Conservation (phyloP, 1,140 invertebrate species). For the Meteorus sp. region DNA sequence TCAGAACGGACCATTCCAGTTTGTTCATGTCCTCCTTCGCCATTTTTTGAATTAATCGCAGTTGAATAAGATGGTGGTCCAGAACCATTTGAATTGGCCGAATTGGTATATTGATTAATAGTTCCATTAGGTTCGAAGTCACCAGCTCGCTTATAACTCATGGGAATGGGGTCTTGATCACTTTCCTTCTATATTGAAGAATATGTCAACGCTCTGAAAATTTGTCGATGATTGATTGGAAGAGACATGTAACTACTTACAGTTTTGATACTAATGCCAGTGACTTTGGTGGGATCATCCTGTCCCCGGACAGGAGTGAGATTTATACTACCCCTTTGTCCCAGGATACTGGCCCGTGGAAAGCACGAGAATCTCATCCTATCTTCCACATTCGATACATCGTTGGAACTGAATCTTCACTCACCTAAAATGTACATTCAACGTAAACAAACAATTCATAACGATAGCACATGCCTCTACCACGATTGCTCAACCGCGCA, state of each 20-base stretch:
- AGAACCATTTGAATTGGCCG: conserved; percentile 27
- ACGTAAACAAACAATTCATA: too few relatives aligned
- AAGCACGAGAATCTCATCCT: conserved; percentile 52
- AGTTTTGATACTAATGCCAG: conserved; percentile 26
- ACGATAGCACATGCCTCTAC: neutral
- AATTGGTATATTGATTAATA: conserved; percentile 31
- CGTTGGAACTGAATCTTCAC: conserved; percentile 4
- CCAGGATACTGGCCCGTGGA: conserved; percentile 43
- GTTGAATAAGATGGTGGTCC: conserved; percentile 12
- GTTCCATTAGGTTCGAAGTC: conserved; percentile 27
- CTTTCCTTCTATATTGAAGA: conserved; percentile 35
- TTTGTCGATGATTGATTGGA: neutral
- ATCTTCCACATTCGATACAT: conserved; percentile 19
- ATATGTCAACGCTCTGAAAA: neutral
- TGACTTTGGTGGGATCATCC: conserved; percentile 34
- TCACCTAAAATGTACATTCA: conserved; percentile 2
- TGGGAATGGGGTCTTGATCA: conserved; percentile 36
- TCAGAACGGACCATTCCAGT: conserved; percentile 22
- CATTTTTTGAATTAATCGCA: neutral
- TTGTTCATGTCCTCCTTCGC: conserved; percentile 8
- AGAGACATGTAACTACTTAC: conserved; percentile 13
- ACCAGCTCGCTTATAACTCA: conserved; percentile 41
- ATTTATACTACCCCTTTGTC: conserved; percentile 49
- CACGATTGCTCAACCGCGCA: conserved; percentile 17
- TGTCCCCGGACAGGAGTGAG: conserved; percentile 39